Percentiles rank a stretch among this genome's conserved stretches.
Conservation (phyloP, 1,140 invertebrate species). For the Augochlora pura region DNA sequence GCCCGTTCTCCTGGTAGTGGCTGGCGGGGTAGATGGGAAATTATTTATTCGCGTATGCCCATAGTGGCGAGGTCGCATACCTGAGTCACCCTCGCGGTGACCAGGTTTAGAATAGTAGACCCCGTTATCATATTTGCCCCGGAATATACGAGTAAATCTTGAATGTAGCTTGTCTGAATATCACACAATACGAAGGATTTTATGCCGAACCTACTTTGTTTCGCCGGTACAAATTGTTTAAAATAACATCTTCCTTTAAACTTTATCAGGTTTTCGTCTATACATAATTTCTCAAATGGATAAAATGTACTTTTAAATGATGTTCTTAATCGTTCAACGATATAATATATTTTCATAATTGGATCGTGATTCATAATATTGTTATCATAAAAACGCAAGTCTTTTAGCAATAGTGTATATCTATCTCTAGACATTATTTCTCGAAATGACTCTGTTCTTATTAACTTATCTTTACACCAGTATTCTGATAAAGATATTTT, state of each 20-base stretch:
- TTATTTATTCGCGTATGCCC: too few species aligned
- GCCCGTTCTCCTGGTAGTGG: too few species aligned
- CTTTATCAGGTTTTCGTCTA: not conserved
- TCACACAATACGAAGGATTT: not conserved
- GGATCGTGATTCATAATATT: conserved; percentile 4
- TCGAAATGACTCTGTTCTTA: conserved; percentile 22
- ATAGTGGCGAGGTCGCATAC: too few species aligned
- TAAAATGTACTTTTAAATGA: not conserved
- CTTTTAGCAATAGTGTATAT: conserved; percentile 30
- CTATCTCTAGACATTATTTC: conserved; percentile 22
- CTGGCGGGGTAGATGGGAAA: too few species aligned
- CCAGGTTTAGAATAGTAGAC: too few species aligned
- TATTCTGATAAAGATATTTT: conserved; percentile 24
- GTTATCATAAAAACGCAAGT: conserved; percentile 30
- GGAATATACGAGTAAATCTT: too few species aligned
- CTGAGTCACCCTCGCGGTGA: too few species aligned
- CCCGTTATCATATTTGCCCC: too few species aligned
- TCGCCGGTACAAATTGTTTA: not conserved
- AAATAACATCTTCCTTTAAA: not conserved
- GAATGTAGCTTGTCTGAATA: too few species aligned
- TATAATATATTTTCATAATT: not conserved
- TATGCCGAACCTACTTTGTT: not conserved
- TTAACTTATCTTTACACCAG: conserved; percentile 17
- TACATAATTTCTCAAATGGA: not conserved
- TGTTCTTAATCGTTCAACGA: too few species aligned